Evolutionary conservation across 2,888 invertebrate genomes (phyloP), one percentile per base, ranked within the genome.

Genomic region (Plemyria rubiginata): DNA sequence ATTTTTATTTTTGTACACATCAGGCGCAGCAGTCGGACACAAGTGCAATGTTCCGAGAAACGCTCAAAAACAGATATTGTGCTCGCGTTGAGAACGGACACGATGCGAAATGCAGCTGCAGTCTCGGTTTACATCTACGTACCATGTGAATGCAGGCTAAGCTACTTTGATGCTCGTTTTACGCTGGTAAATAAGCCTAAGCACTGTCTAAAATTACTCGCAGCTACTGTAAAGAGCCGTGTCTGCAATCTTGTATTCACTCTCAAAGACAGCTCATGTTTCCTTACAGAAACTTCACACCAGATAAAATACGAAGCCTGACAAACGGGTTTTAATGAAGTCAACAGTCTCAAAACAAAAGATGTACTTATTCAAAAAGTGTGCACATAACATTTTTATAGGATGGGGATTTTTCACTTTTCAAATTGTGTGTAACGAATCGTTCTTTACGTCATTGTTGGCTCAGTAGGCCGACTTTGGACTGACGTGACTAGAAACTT

Each of bases 41-140:
- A 85, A 87, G 87, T 87, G 88, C 88, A 86, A 77, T 78, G 83
- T 87, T 86, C 86, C 81, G 79, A 84, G 86, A 87, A 86, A 78
- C 75, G 79, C 74, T 82, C 80, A 78, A 80, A 84, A 85, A 84
- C 85, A 84, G 82, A 81, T 75, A 78, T 75, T 70, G 63, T 72
- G 67, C 66, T 63, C 40, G 63, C 60, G 29, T 32, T 73, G 63
- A 68, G 66, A 66, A 58, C 69, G 71, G 74, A 60, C 70, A 72
- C 67, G 74, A 72, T 76, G 79, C 78, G 71, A 83, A 81, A 77
- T 79, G 80, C 80, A 82, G 78, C 78, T 81, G 80, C 69, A 32
- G 48, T 54, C 56, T 62, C 48, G 64, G 60, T 62, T 67, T 59
- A 50, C 59, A 61, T 60, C 40, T 40, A 40, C 36, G 6, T 32